phyloP scores from a whole-genome alignment of 2,888 invertebrate genomes.

The Chrysolina oricalcia region DNA sequence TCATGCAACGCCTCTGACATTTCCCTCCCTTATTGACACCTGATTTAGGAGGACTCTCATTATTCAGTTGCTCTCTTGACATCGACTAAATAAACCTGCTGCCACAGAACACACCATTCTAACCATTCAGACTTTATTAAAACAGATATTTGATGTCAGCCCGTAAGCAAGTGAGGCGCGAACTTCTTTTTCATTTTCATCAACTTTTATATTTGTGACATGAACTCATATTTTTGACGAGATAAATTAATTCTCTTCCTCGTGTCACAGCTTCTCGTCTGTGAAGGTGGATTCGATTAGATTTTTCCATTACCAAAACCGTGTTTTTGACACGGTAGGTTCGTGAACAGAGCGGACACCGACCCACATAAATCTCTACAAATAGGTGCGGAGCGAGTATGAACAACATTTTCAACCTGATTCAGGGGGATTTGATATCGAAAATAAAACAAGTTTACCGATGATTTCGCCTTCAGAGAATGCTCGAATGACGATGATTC shows the following conservation, averaged over 20 bases:
- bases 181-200: conserved; percentile 28
- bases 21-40: conserved; percentile 11
- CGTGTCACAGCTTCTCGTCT: conserved; percentile 8
- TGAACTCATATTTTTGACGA: conserved; percentile 28
- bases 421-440: neutral
- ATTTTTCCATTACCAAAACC: conserved; percentile 20
- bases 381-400: conserved; percentile 3
- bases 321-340: conserved; percentile 4
- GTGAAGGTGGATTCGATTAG: conserved; percentile 25
- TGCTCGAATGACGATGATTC: neutral
- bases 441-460: too few relatives aligned
- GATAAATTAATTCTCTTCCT: conserved; percentile 26
- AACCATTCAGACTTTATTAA: conserved; percentile 35
- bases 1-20: neutral
- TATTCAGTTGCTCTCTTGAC: conserved; percentile 28
- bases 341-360: neutral
- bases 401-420: neutral
- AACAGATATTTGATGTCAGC: conserved; percentile 35
- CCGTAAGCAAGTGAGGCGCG: conserved; percentile 4
- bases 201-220: conserved; percentile 26
- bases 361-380: conserved; percentile 14
- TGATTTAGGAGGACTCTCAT: conserved; percentile 26
- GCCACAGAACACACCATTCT: conserved; percentile 23
- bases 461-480: too few relatives aligned
- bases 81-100: conserved; percentile 31